These are phyloP conservation scores for Eunapius fragilis DNA, from an alignment of 37 sponge, comb jelly and placozoan genomes.

Conservation along the genomic window DNA sequence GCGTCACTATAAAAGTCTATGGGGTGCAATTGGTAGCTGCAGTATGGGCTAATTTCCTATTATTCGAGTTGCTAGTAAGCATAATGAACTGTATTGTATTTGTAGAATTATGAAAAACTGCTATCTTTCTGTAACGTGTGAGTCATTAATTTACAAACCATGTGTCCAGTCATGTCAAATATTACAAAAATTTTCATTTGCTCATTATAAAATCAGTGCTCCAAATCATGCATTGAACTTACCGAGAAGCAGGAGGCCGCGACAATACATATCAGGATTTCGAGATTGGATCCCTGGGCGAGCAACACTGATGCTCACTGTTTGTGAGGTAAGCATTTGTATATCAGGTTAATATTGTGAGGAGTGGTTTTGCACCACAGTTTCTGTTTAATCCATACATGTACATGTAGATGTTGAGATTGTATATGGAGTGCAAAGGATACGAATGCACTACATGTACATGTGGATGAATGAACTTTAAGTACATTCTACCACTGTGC, in stretches of 20 bases:
- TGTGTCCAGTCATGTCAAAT: neutral
- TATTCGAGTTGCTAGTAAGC: too few species aligned
- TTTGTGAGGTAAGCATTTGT: neutral
- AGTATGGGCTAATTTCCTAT: too few species aligned
- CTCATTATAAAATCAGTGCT: neutral
- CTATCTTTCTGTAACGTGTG: neutral
- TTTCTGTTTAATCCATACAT: neutral
- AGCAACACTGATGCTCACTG: neutral
- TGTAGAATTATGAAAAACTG: too few species aligned
- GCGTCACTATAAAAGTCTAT: too few species aligned
- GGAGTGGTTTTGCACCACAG: neutral
- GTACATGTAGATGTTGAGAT: neutral
- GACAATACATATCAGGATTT: neutral
- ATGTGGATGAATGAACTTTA: too few species aligned
- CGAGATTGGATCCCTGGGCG: neutral
- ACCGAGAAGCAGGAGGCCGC: neutral
- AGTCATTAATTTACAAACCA: neutral
- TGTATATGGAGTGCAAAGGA: neutral
- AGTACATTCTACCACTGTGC: too few species aligned
- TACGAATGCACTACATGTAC: too few species aligned
- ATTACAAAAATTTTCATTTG: neutral
- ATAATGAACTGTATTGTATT: too few species aligned
- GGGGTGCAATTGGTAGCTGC: too few species aligned
- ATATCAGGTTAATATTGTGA: neutral
- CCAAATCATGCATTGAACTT: neutral